These are phyloP conservation scores for Tetheella fluctuosa DNA, from an alignment of 2,888 invertebrate genomes.

Conservation along the genomic window DNA sequence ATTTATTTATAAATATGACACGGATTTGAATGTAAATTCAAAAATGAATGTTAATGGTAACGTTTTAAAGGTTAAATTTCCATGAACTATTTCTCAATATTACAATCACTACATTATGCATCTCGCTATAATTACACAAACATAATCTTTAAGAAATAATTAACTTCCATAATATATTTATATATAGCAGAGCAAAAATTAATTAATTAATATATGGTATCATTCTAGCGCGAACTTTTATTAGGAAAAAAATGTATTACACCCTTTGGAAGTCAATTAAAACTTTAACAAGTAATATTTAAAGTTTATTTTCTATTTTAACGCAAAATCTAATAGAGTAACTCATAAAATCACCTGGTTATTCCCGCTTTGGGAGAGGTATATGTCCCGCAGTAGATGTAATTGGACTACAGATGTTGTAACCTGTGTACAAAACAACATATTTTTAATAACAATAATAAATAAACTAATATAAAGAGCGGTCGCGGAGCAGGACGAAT, in stretches of 20 bases:
- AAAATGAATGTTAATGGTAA: neutral
- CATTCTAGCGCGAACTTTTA: no score
- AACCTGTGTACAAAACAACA: neutral
- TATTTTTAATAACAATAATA: no score
- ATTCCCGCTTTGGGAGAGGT: neutral
- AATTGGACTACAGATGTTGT: neutral
- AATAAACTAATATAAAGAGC: no score
- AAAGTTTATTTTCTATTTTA: neutral
- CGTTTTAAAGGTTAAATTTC: neutral
- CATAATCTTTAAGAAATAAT: neutral
- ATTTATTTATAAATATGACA: constrained; percentile 4
- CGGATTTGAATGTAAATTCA: neutral
- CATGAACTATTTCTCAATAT: no score
- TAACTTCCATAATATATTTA: neutral
- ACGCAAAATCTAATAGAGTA: constrained; percentile 2
- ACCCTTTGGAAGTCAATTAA: constrained; percentile 3
- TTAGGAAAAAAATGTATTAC: constrained; percentile 3
- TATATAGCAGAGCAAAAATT: neutral
- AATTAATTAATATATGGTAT: no score
- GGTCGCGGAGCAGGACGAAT: no score
- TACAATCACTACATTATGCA: neutral
- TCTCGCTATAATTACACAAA: neutral
- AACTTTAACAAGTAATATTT: neutral
- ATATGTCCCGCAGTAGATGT: neutral
- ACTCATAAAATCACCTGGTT: neutral